Evolutionary conservation across 1,140 invertebrate genomes (phyloP).

Genomic region (Aplysia californica): DNA sequence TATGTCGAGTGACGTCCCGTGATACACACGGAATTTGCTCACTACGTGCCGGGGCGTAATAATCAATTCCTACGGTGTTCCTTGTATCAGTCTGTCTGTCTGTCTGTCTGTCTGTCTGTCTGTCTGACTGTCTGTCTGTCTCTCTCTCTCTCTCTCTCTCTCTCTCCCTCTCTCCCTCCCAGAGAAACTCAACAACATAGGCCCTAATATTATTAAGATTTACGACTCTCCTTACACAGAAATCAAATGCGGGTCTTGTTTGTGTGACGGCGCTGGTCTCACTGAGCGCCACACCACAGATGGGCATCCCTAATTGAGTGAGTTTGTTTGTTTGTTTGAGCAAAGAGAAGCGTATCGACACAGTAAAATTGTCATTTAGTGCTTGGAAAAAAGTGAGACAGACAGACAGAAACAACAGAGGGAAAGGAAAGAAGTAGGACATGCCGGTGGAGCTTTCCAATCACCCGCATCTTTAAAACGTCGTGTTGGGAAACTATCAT

Average conservation of each 20-base stretch:
- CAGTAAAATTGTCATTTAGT: no score
- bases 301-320: no score
- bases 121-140: background rate
- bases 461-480: no score
- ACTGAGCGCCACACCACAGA: background rate
- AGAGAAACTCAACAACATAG: background rate
- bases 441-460: no score
- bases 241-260: no score
- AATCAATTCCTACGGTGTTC: background rate
- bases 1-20: background rate
- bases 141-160: conserved; percentile 3
- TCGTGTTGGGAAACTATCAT: no score
- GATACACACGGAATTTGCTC: background rate
- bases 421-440: no score
- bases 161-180: background rate
- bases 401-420: no score
- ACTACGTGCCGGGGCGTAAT: background rate
- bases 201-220: background rate
- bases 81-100: background rate
- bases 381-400: no score
- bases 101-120: conserved; percentile 1
- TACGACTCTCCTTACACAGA: background rate
- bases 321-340: no score
- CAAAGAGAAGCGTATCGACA: no score
- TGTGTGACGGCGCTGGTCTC: background rate